phyloP scores from a whole-genome alignment of 2,113 vertebrate species.

The Struthio camelus region DNA sequence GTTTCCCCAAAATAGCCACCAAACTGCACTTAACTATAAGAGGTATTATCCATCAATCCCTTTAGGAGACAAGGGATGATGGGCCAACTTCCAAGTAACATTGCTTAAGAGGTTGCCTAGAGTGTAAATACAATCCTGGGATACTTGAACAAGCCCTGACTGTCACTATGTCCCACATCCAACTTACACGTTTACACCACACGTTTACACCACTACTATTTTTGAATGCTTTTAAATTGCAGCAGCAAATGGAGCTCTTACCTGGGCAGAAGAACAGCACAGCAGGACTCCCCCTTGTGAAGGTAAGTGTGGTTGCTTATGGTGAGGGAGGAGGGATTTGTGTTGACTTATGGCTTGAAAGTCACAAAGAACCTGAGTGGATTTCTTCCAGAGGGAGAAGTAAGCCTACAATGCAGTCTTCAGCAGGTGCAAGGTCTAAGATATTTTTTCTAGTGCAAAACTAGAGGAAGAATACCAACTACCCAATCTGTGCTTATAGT shows the following conservation, averaged over 20 bases:
- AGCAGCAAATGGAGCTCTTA: background rate
- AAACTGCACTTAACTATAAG: background rate
- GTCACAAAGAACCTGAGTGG: background rate
- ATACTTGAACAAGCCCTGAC: background rate
- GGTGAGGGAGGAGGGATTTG: background rate
- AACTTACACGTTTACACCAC: background rate
- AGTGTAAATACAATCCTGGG: accelerated
- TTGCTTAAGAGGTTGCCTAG: background rate
- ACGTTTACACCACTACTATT: background rate
- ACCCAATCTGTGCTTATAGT: background rate
- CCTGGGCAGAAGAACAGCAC: background rate
- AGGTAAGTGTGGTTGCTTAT: constrained; percentile 2
- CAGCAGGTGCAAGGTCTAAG: background rate
- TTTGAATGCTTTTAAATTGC: background rate
- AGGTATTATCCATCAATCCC: background rate
- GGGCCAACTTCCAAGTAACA: background rate
- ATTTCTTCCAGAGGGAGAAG: background rate
- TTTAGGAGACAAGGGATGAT: background rate
- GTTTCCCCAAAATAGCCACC: background rate
- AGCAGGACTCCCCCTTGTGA: background rate
- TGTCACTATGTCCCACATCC: background rate
- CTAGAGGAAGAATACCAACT: background rate
- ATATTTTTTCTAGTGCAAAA: background rate
- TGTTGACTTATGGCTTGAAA: background rate
- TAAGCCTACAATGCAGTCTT: background rate